Evolutionary conservation across 2,797 vertebrate species (phyloP), one percentile per base, ranked within the genome.

Genomic region (Acanthurus leucopareius): DNA sequence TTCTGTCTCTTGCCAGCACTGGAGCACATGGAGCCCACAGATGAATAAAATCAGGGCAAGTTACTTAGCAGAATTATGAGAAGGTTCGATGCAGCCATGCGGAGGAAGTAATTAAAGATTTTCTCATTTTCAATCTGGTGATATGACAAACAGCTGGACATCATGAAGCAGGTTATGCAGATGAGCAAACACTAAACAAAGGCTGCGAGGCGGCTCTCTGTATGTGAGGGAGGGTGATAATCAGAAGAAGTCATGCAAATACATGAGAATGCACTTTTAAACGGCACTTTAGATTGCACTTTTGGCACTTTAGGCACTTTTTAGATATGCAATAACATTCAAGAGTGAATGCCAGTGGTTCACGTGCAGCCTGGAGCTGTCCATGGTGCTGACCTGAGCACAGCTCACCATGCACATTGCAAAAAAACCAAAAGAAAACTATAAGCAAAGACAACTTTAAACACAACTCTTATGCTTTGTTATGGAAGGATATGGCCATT

Each of bases 401-500:
- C 69, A 59, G 47, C 40, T 22, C 8, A 15, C 13, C n/a, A 16
- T 14, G 44, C 58, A 58, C 22, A 53, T 1, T 6, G 32, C 32
- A 35, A 35, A 35, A 35, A 25, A 25, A 35, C n/a, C n/a, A n/a
- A n/a, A n/a, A n/a, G n/a, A 3, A 35, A 35, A 35, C 32, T 35
- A 35, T 35, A n/a, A 15, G 38, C 20, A 20, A 44, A 56, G 0
- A 35, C 48, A 57, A 56, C 48, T 75, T 73, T 9, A 35, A 10
- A 66, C 42, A 52, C 3, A 5, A 42, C 35, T 49, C 1, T 61
- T 5, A 7, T n/a, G 38, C 3, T 35, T 19, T 52, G 48, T 11
- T 2, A 47, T 45, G 68, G 93, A 99, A 99, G 98, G 98, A 99
- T 99, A 99, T 99, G 98, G 98, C 98, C 98, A 99, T 82, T 99